Conservation (phyloP, 2,888 invertebrate genomes). For the Metopia argyrocephala region DNA sequence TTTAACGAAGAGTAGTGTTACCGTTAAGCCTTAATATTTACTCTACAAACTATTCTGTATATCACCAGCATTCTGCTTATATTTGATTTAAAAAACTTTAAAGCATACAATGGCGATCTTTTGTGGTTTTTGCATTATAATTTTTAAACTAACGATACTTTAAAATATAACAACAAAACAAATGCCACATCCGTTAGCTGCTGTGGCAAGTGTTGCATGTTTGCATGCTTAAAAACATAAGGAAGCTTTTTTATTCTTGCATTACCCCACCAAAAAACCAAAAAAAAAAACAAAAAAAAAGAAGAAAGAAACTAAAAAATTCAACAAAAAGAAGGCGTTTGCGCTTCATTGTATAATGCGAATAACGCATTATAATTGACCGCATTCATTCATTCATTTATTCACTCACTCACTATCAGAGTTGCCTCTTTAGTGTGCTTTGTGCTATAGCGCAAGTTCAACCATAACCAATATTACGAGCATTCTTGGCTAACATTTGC, state of each 20-base stretch:
- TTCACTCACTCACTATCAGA: not conserved
- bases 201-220: slow-evolving; percentile 29
- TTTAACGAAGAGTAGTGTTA: not conserved
- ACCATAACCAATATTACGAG: slow-evolving; percentile 17
- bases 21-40: not conserved
- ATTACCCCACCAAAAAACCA: not conserved
- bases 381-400: slow-evolving; percentile 50
- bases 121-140: slow-evolving; percentile 17
- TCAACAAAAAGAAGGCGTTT: slow-evolving; percentile 44
- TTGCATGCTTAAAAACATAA: slow-evolving; percentile 55
- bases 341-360: slow-evolving; percentile 33
- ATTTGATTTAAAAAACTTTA: slow-evolving; percentile 14
- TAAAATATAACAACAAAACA: not conserved
- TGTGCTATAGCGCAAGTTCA: not conserved
- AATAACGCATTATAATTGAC: slow-evolving; percentile 62
- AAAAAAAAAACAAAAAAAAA: not conserved
- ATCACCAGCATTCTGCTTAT: not conserved
- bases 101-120: slow-evolving; percentile 10
- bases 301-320: not conserved
- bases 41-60: not conserved
- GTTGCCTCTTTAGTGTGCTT: not conserved
- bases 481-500: slow-evolving; percentile 40
- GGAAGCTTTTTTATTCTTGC: slow-evolving; percentile 34
- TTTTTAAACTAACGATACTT: too few relatives aligned
- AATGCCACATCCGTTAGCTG: slow-evolving; percentile 54